These are phyloP conservation scores for Stenotaenia linearis DNA, from an alignment of 2,888 invertebrate species.

Conservation along the genomic window DNA sequence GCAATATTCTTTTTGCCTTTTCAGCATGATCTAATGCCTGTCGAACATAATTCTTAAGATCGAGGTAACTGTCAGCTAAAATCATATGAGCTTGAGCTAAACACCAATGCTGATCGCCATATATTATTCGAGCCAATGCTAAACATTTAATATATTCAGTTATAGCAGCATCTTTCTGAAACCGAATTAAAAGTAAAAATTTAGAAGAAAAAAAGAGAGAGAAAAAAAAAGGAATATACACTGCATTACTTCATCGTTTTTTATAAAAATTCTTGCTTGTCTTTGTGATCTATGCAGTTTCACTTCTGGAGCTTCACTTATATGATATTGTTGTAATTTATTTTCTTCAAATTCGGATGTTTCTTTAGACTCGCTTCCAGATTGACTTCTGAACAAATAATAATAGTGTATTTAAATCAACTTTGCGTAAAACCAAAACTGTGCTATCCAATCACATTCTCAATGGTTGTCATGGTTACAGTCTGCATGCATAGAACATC, in stretches of 20 bases:
- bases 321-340: background rate
- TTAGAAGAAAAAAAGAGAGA: background rate
- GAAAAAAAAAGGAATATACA: background rate
- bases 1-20: background rate
- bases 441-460: too few species aligned
- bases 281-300: background rate
- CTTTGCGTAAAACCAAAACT: too few species aligned
- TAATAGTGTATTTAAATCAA: too few species aligned
- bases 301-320: background rate
- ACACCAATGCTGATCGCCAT: slow-evolving; percentile 15
- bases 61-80: slow-evolving; percentile 15
- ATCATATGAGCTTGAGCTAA: slow-evolving; percentile 5
- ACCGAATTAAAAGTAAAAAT: background rate
- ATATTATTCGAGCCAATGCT: slow-evolving; percentile 12
- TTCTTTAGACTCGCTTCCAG: background rate
- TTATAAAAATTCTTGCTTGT: background rate
- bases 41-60: background rate
- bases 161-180: background rate
- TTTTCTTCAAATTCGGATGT: too few species aligned
- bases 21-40: background rate
- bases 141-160: background rate
- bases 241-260: background rate
- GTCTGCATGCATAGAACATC: background rate
- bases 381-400: background rate
- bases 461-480: background rate